phyloP scores from a whole-genome alignment of 1,140 invertebrate genomes.

The Apis florea region DNA sequence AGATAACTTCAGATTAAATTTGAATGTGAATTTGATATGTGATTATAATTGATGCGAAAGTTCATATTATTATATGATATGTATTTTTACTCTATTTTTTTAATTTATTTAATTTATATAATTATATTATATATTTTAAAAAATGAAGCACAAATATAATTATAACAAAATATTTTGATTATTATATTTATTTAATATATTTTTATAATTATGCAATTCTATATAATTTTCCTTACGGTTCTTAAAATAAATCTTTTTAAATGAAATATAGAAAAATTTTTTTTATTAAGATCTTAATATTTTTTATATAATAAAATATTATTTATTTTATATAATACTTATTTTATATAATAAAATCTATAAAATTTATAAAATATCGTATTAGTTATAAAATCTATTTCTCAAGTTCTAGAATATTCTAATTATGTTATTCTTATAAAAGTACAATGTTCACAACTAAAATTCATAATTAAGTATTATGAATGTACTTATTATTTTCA shows the following conservation, averaged over 20 bases:
- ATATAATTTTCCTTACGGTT: not conserved
- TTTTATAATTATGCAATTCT: no score
- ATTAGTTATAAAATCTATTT: not conserved
- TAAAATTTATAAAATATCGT: not conserved
- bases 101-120: not conserved
- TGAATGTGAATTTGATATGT: not conserved
- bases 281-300: not conserved
- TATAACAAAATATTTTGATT: no score
- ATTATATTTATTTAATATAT: not conserved
- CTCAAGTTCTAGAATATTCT: no score
- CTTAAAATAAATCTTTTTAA: not conserved
- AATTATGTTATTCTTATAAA: not conserved
- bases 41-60: not conserved
- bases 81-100: not conserved
- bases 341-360: not conserved
- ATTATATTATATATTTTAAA: not conserved
- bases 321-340: no score
- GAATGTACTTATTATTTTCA: constrained; percentile 1
- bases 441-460: not conserved
- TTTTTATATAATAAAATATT: not conserved
- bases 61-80: no score
- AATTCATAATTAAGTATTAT: no score
- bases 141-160: not conserved
- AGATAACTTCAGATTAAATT: not conserved
- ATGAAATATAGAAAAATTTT: not conserved